Percentiles rank a stretch among this genome's conserved stretches.
These are phyloP conservation scores for Drosophila bunnanda DNA, from an alignment of 2,888 invertebrate genomes.

Conservation along the genomic window DNA sequence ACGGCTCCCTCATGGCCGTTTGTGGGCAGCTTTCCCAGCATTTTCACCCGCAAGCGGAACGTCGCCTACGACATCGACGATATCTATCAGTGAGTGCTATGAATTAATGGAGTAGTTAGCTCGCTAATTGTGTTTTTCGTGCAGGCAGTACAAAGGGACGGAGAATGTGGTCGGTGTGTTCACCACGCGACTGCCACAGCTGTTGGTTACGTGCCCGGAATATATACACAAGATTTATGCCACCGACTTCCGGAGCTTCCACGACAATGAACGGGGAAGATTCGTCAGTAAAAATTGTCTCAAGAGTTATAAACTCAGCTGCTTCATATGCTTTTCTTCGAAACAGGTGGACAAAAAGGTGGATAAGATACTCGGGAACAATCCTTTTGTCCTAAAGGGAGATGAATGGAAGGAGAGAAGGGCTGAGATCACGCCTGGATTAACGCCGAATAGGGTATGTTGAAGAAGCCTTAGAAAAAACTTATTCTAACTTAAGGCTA, in stretches of 20 bases:
- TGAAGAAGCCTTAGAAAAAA: no score
- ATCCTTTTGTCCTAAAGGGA: conserved; percentile 85
- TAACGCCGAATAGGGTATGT: conserved; percentile 85
- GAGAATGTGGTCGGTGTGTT: conserved; percentile 84
- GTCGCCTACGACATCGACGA: conserved; percentile 81
- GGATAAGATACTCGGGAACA: conserved; percentile 85
- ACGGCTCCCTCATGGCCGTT: conserved; percentile 80
- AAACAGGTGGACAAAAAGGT: conserved; percentile 77
- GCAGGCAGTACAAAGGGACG: conserved; percentile 54
- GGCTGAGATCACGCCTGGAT: conserved; percentile 85
- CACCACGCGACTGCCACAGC: conserved; percentile 78
- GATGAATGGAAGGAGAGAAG: conserved; percentile 85
- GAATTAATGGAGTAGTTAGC: not conserved
- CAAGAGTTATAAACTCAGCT: not conserved
- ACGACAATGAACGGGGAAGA: conserved; percentile 77
- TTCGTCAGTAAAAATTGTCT: conserved; percentile 59
- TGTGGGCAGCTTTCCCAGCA: conserved; percentile 83
- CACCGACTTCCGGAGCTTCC: conserved; percentile 84
- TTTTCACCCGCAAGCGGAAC: conserved; percentile 72
- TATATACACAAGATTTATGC: conserved; percentile 82
- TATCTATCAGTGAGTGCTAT: conserved; percentile 82
- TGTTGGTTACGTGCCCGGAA: conserved; percentile 83
- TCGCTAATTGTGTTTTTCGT: not conserved
- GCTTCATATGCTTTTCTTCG: not conserved
- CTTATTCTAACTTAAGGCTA: no score